These are phyloP conservation scores for Sciurus vulgaris DNA, from an alignment of 2,797 vertebrate genomes.

Conservation along the genomic window DNA sequence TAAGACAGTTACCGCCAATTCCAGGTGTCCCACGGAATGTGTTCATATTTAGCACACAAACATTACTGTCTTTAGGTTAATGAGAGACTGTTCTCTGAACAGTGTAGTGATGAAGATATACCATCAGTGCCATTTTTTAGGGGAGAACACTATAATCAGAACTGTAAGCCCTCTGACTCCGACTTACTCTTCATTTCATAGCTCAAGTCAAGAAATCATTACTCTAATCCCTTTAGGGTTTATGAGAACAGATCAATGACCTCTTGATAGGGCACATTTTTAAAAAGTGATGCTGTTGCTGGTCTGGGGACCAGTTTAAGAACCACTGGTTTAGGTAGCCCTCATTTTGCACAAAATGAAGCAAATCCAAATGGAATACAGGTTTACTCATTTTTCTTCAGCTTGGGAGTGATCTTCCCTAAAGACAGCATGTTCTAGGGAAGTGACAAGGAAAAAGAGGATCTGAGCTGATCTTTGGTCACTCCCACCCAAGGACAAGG, in stretches of 20 bases:
- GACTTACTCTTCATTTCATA: background rate
- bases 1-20: background rate
- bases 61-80: too few species aligned
- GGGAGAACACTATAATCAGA: conserved; percentile 21
- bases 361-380: background rate
- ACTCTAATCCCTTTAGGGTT: background rate
- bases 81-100: background rate
- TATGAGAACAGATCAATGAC: background rate
- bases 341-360: background rate
- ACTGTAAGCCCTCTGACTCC: background rate
- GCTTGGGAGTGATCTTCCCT: background rate
- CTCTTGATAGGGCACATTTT: background rate
- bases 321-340: background rate
- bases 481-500: background rate
- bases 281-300: background rate
- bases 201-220: background rate
- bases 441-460: background rate
- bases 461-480: background rate
- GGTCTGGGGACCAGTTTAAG: background rate
- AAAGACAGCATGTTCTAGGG: background rate
- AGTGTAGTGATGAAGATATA: background rate
- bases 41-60: background rate
- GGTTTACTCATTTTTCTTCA: background rate
- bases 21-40: background rate
- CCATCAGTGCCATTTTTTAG: background rate